Evolutionary conservation across 2,888 invertebrate genomes (phyloP), one percentile per base, ranked within the genome.

Genomic region (Acanthosoma haemorrhoidale): DNA sequence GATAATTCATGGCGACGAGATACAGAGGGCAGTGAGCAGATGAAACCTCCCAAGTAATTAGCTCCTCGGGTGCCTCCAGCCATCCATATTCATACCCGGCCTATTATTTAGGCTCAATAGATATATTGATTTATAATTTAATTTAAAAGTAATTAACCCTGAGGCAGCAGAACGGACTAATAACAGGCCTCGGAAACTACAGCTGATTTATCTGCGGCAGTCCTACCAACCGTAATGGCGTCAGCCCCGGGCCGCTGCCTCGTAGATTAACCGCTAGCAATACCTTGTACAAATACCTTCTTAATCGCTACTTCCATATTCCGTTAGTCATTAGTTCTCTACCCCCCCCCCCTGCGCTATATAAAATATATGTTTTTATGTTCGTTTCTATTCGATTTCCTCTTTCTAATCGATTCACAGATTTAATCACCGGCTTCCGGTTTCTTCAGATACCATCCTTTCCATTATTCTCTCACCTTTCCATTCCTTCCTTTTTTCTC

Each of bases 131-230:
- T 74, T 74, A 74, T 74, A 74, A 74, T 74, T 74, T 74, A 74
- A 74, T 74, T 74, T 73, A 71, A 74, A 74, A 74, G 72, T 72
- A 74, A 74, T 74, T 74, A 72, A 73, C 73, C 59, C 72, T n/a
- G n/a, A n/a, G n/a, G n/a, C n/a, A n/a, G n/a, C n/a, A 64, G 36
- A 15, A n/a, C 39, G 11, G 29, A n/a, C 64, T 64, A 64, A 64
- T 64, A 39, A 64, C 41, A 64, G 64, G 64, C n/a, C 41, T 25
- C 18, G 41, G 25, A 39, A 39, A 39, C 25, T 39, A 16, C 11
- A 2, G 2, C 21, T 25, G 51, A 51, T 51, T 51, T 51, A 51
- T 51, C 8, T 21, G 51, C 2, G 29, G 51, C 9, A 51, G 51
- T 51, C 29, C 51, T 21, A 11, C n/a, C n/a, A n/a, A n/a, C n/a